Conservation (phyloP, 2,797 vertebrate species). For the Sphenopsis melanotis region DNA sequence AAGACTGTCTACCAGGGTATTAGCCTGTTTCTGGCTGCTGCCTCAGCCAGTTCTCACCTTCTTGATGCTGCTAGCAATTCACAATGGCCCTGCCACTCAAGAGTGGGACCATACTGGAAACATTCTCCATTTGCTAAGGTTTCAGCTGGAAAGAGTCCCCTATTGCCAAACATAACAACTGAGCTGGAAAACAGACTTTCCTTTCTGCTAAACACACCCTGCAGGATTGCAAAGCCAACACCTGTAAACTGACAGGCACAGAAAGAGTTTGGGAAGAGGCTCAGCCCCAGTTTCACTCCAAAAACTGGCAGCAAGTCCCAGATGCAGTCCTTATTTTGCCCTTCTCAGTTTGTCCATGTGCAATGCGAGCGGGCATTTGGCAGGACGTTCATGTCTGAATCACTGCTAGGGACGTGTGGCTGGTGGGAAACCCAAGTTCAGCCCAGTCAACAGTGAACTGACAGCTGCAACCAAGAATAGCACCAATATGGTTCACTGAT, state of each 20-base stretch:
- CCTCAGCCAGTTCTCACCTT: constrained; percentile 39
- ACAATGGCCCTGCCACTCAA: neutral
- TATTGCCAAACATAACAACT: neutral
- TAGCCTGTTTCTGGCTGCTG: neutral
- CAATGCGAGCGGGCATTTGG: neutral
- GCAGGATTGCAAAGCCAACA: neutral
- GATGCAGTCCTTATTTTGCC: neutral
- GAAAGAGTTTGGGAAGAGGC: neutral
- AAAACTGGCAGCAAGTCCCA: neutral
- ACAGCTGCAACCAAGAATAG: neutral
- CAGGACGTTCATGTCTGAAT: neutral
- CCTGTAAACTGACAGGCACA: neutral
- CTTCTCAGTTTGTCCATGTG: neutral
- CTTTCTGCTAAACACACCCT: neutral
- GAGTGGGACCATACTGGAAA: neutral
- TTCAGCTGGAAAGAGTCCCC: neutral
- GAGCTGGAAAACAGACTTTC: neutral
- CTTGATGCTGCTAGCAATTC: neutral
- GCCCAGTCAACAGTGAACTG: neutral
- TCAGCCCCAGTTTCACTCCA: neutral
- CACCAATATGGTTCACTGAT: neutral
- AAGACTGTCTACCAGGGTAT: constrained; percentile 19
- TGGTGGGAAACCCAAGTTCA: constrained; percentile 18
- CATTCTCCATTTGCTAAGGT: neutral
- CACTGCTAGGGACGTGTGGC: rapidly evolving